Evolutionary conservation across 1,140 invertebrate species (phyloP).

Genomic region (Lineus longissimus): DNA sequence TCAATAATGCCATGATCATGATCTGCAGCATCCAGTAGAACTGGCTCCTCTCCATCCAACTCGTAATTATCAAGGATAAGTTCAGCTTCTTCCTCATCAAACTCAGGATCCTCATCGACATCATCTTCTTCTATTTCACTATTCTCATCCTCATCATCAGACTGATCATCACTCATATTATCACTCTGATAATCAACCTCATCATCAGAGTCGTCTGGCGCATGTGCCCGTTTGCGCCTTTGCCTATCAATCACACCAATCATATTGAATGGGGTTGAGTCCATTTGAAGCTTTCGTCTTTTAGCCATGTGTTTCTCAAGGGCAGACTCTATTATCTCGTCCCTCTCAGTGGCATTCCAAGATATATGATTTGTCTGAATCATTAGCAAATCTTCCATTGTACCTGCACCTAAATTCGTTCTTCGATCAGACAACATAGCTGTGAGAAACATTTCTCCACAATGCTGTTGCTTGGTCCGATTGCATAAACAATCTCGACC

Average conservation of each 20-base stretch:
- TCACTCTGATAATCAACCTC: background rate
- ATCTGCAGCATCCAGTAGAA: constrained; percentile 30
- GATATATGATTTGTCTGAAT: background rate
- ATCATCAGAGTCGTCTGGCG: background rate
- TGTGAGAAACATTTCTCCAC: constrained; percentile 6
- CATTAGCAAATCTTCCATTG: background rate
- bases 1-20: constrained; percentile 12
- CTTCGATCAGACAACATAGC: constrained; percentile 2
- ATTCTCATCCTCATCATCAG: background rate
- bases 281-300: background rate
- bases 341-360: background rate
- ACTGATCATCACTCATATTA: background rate
- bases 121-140: background rate
- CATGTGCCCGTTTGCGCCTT: background rate
- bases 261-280: background rate
- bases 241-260: background rate
- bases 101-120: background rate
- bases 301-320: background rate
- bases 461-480: constrained; percentile 8
- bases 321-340: background rate
- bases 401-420: background rate
- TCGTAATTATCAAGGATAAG: constrained; percentile 51
- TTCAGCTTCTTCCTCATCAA: background rate
- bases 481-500: constrained; percentile 1
- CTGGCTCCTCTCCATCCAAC: constrained; percentile 71